Base-by-base conservation (phyloP, 2,113 vertebrate genomes). In the Neogobius melanostomus region DNA sequence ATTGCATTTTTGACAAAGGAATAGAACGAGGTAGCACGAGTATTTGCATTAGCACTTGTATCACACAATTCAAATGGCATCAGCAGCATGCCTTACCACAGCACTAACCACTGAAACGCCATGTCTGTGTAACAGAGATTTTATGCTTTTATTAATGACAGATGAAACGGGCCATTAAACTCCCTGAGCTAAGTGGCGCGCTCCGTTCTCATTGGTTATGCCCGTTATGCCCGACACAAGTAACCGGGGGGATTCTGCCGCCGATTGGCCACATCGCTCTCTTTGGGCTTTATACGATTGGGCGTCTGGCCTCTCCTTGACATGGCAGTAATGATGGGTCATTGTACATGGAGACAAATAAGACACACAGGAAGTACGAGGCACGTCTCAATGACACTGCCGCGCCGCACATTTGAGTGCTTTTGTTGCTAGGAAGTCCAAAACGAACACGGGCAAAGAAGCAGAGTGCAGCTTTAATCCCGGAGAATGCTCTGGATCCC, bases 301-400 rank as follows among this genome's bases (percentile, higher is more conserved):
- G 89, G 82, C 83, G 82, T 83, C 69, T 82, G 52, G 52, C 15
- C 54, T 91, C 89, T 89, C 90, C 90, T 91, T 91, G 90, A 90
- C 89, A 88, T 72, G 80, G 85, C 83, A 88, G 83, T 83, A 87
- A 90, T 81, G 84, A 79, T 80, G 85, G 86, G 86, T 90, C 88
- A 84, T 75, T 81, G 78, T 88, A 77, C 74, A 64, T 82, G 62
- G 84, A 87, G 84, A 88, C 68, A 88, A 82, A 85, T 82, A 80
- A 80, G 71, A 73, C 81, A 71, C 74, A 79, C 77, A 77, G 74
- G 57, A 64, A 77, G 79, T 65, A 80, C 61, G 54, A 64, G 73
- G 79, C 90, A 90, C 88, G 88, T 90, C 80, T 86, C 90, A 91
- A 91, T 91, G 90, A 90, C 87, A 82, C 77, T 82, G 82, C 79